Conservation (phyloP, 2,113 vertebrate genomes). For the Emydocephalus ijimae region DNA sequence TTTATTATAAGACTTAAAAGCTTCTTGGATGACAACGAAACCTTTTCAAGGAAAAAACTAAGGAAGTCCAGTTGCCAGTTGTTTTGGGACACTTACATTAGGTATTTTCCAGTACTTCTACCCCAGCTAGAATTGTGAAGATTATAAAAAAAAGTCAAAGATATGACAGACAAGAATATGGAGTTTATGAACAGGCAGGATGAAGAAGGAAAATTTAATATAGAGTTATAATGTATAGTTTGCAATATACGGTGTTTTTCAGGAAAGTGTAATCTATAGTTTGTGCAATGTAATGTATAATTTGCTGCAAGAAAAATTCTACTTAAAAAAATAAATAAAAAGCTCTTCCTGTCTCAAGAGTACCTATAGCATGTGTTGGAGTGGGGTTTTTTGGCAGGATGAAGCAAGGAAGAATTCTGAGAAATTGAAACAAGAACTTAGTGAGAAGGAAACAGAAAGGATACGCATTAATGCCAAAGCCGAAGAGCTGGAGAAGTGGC, state of each 20-base stretch:
- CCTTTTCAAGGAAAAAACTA: background rate
- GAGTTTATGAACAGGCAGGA: background rate
- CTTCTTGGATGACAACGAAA: background rate
- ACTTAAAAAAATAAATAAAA: background rate
- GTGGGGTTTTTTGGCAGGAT: conserved; percentile 49
- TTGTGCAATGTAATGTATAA: background rate
- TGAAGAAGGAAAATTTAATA: background rate
- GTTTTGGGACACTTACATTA: background rate
- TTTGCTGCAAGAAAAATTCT: background rate
- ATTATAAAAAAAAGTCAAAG: background rate
- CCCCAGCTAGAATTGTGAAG: background rate
- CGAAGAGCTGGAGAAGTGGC: conserved; percentile 55
- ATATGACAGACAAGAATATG: background rate
- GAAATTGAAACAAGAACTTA: conserved; percentile 57
- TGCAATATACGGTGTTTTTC: background rate
- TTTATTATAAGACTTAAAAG: background rate
- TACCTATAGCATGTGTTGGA: background rate
- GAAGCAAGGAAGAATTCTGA: conserved; percentile 50
- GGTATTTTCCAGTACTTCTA: background rate
- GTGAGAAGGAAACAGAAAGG: conserved; percentile 44
- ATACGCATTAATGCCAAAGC: conserved; percentile 33
- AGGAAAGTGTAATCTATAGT: background rate
- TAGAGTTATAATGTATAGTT: background rate
- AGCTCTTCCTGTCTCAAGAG: background rate
- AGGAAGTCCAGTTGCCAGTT: background rate